Percentiles rank a stretch among this genome's conserved stretches.
phyloP scores from a whole-genome alignment of 2,113 vertebrate genomes.

The Saguinus midas region DNA sequence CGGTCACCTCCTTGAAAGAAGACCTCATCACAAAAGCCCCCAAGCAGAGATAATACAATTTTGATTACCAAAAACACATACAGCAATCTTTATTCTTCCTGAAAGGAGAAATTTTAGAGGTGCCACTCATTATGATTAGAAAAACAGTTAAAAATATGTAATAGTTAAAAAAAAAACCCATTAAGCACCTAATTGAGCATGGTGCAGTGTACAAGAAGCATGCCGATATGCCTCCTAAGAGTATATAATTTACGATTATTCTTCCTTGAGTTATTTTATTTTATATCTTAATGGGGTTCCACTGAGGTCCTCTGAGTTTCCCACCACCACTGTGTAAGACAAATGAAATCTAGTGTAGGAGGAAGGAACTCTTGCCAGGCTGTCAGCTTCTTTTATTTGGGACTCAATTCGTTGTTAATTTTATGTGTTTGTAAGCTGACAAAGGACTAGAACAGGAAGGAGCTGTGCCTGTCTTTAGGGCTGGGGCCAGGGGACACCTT shows the following conservation, averaged over 20 bases:
- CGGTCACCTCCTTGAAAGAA: neutral
- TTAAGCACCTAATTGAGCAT: neutral
- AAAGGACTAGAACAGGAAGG: neutral
- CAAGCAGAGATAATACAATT: neutral
- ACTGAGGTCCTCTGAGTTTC: neutral
- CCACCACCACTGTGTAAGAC: neutral
- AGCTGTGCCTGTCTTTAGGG: neutral
- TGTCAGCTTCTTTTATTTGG: neutral
- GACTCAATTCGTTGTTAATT: neutral
- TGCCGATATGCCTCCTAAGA: neutral
- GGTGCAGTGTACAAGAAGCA: neutral
- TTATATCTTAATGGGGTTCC: slow-evolving; percentile 39
- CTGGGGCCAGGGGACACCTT: neutral
- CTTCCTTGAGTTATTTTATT: slow-evolving; percentile 46
- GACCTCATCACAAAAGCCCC: neutral
- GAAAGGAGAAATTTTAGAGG: slow-evolving; percentile 12
- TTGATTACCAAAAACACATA: neutral
- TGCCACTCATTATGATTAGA: neutral
- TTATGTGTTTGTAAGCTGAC: slow-evolving; percentile 11
- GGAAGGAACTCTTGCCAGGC: neutral
- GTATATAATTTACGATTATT: slow-evolving; percentile 34
- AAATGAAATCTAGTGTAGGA: neutral
- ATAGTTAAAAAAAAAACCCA: slow-evolving; percentile 9
- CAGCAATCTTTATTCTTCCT: neutral
- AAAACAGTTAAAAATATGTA: neutral